phyloP scores from a whole-genome alignment of 2,797 vertebrate species.

The Leuciscus waleckii region DNA sequence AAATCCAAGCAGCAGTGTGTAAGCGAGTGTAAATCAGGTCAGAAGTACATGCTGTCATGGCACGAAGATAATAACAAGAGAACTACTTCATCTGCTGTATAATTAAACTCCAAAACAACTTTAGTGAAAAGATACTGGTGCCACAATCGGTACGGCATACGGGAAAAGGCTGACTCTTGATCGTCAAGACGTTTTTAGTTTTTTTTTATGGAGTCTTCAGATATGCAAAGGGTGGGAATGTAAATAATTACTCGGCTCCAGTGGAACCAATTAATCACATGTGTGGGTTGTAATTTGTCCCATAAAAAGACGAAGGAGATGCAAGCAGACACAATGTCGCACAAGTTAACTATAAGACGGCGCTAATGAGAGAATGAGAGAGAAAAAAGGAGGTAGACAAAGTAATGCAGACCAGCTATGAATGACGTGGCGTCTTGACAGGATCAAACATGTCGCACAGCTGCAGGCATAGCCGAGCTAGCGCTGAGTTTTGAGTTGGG shows the following conservation, averaged over 20 bases:
- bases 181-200: neutral
- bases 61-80: slow-evolving; percentile 69
- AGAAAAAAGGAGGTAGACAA: slow-evolving; percentile 35
- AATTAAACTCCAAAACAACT: slow-evolving; percentile 65
- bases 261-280: slow-evolving; percentile 81
- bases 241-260: slow-evolving; percentile 77
- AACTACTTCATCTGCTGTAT: slow-evolving; percentile 62
- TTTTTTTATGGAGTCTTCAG: slow-evolving; percentile 55
- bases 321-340: slow-evolving; percentile 59
- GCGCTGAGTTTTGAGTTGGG: neutral
- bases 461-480: slow-evolving; percentile 65
- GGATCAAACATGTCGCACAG: slow-evolving; percentile 50
- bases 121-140: slow-evolving; percentile 26
- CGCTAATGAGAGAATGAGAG: slow-evolving; percentile 41
- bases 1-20: neutral
- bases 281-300: slow-evolving; percentile 67
- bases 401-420: slow-evolving; percentile 47
- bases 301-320: slow-evolving; percentile 62
- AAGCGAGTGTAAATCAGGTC: slow-evolving; percentile 37
- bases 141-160: neutral
- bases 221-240: slow-evolving; percentile 70
- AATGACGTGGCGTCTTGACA: slow-evolving; percentile 58
- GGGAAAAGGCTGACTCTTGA: neutral
- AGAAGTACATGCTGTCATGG: slow-evolving; percentile 39
- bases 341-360: slow-evolving; percentile 62